Conservation (phyloP, 2,888 invertebrate genomes). For the Amblyteles armatorius region DNA sequence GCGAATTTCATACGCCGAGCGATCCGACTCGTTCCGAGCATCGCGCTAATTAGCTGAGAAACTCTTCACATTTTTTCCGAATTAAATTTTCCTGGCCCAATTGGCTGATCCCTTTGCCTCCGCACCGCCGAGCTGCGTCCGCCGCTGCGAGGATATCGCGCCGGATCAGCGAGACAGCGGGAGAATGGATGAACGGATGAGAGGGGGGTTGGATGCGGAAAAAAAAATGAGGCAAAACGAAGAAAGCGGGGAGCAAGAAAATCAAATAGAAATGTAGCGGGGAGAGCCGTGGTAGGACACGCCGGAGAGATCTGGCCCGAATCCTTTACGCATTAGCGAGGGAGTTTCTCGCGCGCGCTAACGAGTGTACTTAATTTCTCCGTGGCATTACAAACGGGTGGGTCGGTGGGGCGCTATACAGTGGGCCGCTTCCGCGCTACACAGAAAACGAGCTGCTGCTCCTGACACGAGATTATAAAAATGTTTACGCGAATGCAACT, state of each 20-base stretch:
- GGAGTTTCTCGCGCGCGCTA: constrained; percentile 75
- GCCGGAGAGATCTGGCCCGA: constrained; percentile 59
- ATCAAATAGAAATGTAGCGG: constrained; percentile 50
- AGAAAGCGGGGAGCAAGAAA: constrained; percentile 5
- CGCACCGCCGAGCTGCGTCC: not conserved
- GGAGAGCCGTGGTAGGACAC: constrained; percentile 49
- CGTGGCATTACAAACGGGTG: constrained; percentile 50
- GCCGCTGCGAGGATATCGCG: constrained; percentile 13
- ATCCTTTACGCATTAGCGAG: constrained; percentile 80
- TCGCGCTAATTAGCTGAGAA: constrained; percentile 8
- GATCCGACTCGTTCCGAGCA: not conserved
- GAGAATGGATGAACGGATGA: constrained; percentile 16
- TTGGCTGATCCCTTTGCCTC: not conserved
- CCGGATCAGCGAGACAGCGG: constrained; percentile 7
- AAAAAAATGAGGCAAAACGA: constrained; percentile 4
- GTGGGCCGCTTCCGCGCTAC: constrained; percentile 4
- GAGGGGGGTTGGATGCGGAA: not conserved
- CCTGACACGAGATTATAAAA: constrained; percentile 79
- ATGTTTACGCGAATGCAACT: constrained; percentile 75
- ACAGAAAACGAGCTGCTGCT: constrained; percentile 64
- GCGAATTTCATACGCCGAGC: not conserved
- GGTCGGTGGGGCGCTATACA: constrained; percentile 30
- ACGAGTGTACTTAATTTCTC: constrained; percentile 80
- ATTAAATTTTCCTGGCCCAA: constrained; percentile 15
- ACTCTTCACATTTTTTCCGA: constrained; percentile 22